Evolutionary conservation across 2,113 vertebrate species (phyloP), one percentile per base, ranked within the genome.

Genomic region (Rhynchomys soricoides): DNA sequence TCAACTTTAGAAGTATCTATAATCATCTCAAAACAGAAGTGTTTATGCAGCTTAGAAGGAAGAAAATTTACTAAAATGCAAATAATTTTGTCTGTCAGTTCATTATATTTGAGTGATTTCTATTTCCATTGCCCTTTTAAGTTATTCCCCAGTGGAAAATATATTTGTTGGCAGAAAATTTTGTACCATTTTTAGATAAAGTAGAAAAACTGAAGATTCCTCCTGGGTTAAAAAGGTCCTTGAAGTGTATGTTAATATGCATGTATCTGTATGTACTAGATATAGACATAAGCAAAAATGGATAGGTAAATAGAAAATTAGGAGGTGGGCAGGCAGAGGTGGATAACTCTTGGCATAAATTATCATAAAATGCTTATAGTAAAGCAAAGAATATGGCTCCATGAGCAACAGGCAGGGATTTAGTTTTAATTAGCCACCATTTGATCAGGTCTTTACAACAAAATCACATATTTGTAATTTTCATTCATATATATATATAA

Each of bases 161-260:
- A 64, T 57, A 91, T 70, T 93, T 86, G 93, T 40, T 34, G 92
- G 16, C 29, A 94, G 64, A 93, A 95, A 88, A 45, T 66, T 11
- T 55, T 74, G 40, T 31, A 62, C 40, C 79, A 78, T 55, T 90
- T 50, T 94, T 91, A 70, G 92, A 64, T 50, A 55, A 57, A n/a
- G 3, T 55, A 45, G 90, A 83, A 95, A 95, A 45, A 5, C 45
- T 90, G 62, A 29, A 82, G 17, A 89, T 66, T 7, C 9, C 8
- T 13, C 57, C 29, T 16, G 21, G 26, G 13, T 24, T 29, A 74
- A 1, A 77, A 40, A 70, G 71, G 64, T 75, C 40, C 71, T 93
- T 86, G 55, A 29, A 75, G 5, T 74, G 5, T 68, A 22, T 81
- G 31, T 66, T 29, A 83, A 17, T 37, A 37, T 17, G 13, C 16